Evolutionary conservation across 2,797 vertebrate genomes (phyloP), one percentile per base, ranked within the genome.

Genomic region (Xyrichtys novacula): DNA sequence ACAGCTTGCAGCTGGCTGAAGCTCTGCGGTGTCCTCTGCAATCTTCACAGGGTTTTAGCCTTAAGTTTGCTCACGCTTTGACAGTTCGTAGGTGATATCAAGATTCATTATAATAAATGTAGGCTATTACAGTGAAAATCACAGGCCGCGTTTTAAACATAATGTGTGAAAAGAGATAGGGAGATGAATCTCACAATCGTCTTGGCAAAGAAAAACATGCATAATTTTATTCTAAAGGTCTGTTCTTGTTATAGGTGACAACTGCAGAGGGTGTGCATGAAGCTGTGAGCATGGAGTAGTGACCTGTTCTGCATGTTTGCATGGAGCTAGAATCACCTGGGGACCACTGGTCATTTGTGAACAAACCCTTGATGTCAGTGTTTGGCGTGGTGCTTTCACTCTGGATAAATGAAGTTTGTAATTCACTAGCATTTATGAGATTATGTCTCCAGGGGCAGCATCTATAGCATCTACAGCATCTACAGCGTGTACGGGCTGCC

Each of bases 1-100:
- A 85, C 68, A 83, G 66, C 71, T 75, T 73, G 64, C 76, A 83
- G 81, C 83, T 85, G 79, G 46, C 71, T 74, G 60, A 59, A 78
- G 57, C 73, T 60, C 58, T 50, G 59, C 25, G 63, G 63, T 67
- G 60, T 78, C 73, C 63, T 78, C 71, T 65, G n/a, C 42, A 40
- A 69, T 53, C 78, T 66, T 73, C 32, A 66, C 56, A 47, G 52
- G 22, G 54, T 80, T 85, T 75, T 56, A 74, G 59, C 74, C 65
- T 67, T 42, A 65, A 75, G 54, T 65, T 20, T 67, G 70, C 61
- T 57, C 16, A 16, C 64, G 42, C 59, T 82, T 71, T 73, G 59
- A 83, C 54, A 58, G 55, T 67, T 77, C 20, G 42, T 63, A 76
- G 68, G 74, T 73, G 29, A 84, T 64, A 81, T 72, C 57, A 58